phyloP scores from a whole-genome alignment of 2,113 vertebrate species.

The Uropsilus gracilis region DNA sequence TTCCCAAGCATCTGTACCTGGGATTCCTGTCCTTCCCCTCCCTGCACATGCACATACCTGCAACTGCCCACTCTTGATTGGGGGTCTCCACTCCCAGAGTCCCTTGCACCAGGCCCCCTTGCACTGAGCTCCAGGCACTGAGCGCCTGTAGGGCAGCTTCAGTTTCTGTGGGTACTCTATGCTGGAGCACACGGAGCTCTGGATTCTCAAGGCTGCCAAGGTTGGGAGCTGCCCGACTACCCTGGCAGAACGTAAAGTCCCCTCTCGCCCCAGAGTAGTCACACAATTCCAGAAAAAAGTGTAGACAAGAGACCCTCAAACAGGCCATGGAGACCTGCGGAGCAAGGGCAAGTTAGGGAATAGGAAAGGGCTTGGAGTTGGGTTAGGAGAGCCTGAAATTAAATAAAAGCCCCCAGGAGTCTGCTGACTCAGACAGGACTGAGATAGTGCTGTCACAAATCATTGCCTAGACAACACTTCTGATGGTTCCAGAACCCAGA shows the following conservation, averaged over 20 bases:
- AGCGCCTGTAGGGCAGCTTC: too few relatives aligned
- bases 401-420: too few relatives aligned
- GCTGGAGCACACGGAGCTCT: not conserved
- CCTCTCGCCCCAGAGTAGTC: not conserved
- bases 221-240: too few relatives aligned
- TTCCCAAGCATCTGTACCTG: not conserved
- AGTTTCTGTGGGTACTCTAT: too few relatives aligned
- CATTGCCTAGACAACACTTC: not conserved
- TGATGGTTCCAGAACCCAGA: not conserved
- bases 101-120: too few relatives aligned
- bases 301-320: not conserved
- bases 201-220: too few relatives aligned
- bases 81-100: not conserved
- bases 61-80: not conserved
- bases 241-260: not conserved
- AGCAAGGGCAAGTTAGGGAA: not conserved
- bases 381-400: not conserved
- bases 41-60: too few relatives aligned
- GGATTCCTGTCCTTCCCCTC: not conserved
- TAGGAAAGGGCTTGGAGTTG: not conserved
- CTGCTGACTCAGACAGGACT: accelerated
- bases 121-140: too few relatives aligned
- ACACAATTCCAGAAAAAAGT: not conserved
- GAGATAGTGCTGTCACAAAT: not conserved
- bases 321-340: not conserved